Percentiles rank a stretch among this genome's conserved stretches.
Evolutionary conservation across 2,797 vertebrate genomes (phyloP).

Genomic region (Liparis tanakae): DNA sequence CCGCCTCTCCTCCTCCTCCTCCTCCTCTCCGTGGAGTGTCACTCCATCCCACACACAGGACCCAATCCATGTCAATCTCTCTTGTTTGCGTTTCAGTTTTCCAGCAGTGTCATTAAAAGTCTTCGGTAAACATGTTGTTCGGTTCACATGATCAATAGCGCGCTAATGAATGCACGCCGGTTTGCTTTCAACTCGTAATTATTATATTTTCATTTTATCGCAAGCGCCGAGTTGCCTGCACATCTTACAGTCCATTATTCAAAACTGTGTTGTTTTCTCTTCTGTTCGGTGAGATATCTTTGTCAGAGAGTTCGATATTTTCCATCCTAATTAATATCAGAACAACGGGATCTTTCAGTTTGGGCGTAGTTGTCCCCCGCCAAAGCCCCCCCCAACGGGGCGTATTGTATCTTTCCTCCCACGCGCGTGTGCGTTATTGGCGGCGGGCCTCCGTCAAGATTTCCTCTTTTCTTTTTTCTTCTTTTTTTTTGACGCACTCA

Average conservation of each 20-base stretch:
- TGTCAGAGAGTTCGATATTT: not conserved
- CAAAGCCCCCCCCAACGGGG: no score
- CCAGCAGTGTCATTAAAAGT: conserved; percentile 50
- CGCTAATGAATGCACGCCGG: conserved; percentile 47
- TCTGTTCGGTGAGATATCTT: not conserved
- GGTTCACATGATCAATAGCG: conserved; percentile 53
- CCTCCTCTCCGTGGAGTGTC: conserved; percentile 57
- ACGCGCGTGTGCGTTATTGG: not conserved
- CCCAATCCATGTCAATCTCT: conserved; percentile 58
- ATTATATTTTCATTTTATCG: conserved; percentile 1
- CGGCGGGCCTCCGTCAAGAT: conserved; percentile 1
- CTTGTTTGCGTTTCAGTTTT: conserved; percentile 63
- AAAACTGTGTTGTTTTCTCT: not conserved
- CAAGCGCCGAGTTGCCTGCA: not conserved
- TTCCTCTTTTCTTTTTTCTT: no score
- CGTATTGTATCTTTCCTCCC: not conserved
- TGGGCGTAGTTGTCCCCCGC: not conserved
- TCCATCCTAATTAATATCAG: conserved; percentile 1
- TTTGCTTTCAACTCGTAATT: not conserved
- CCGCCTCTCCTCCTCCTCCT: conserved; percentile 37
- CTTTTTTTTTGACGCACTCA: not conserved
- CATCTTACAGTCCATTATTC: not conserved
- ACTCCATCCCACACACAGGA: conserved; percentile 63
- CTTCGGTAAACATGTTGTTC: conserved; percentile 71
- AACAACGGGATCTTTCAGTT: not conserved